Evolutionary conservation across 1,140 invertebrate genomes (phyloP).

Genomic region (Phymastichus coffea): DNA sequence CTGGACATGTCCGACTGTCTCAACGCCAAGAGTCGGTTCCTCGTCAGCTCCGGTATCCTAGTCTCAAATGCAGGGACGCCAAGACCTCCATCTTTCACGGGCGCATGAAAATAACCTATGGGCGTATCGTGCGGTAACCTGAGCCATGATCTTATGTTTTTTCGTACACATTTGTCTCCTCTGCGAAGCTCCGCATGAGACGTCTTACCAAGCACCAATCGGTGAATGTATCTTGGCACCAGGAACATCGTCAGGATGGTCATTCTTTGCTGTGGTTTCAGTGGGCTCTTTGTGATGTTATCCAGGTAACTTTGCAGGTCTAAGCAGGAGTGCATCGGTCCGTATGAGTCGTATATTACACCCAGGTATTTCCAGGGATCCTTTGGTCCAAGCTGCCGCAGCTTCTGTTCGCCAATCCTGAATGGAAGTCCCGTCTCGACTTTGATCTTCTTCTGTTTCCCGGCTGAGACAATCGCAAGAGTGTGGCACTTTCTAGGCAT

Average conservation of each 20-base stretch:
- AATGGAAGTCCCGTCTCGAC: conserved; percentile 2
- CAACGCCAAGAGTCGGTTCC: background rate
- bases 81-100: conserved; percentile 28
- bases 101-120: conserved; percentile 28
- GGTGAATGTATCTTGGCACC: background rate
- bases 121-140: conserved; percentile 27
- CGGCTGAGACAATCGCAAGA: conserved; percentile 36
- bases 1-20: too few species aligned
- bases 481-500: conserved; percentile 44
- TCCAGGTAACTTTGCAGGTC: background rate
- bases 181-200: background rate
- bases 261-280: background rate
- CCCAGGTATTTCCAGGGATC: conserved; percentile 20
- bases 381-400: conserved; percentile 6
- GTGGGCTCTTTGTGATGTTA: background rate
- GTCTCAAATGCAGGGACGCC: conserved; percentile 21
- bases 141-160: conserved; percentile 33
- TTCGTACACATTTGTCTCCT: background rate
- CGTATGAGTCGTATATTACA: background rate
- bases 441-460: conserved; percentile 26
- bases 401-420: background rate
- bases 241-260: background rate
- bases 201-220: background rate
- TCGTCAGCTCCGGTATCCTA: background rate
- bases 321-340: background rate